phyloP scores from a whole-genome alignment of 2,797 vertebrate species.

The Strix occidentalis region DNA sequence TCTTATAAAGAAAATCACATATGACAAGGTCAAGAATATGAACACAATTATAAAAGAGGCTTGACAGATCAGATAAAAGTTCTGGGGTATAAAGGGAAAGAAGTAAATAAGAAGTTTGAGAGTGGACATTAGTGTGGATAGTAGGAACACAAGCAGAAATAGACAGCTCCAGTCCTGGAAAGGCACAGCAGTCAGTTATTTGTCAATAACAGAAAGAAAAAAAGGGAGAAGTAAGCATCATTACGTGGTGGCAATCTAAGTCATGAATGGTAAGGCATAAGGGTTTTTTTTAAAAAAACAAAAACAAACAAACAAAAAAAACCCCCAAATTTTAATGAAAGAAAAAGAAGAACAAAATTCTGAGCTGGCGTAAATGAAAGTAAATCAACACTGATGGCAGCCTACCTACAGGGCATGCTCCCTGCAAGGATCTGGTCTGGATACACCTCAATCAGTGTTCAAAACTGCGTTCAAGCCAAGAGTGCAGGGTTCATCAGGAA shows the following conservation, averaged over 20 bases:
- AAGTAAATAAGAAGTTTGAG: conserved; percentile 25
- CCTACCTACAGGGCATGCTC: neutral
- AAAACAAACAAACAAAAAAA: too few relatives aligned
- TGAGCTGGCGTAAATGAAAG: neutral
- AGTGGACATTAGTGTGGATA: neutral
- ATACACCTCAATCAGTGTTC: neutral
- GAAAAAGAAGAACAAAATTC: neutral
- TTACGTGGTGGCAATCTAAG: neutral
- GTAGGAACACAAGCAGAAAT: neutral
- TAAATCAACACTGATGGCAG: neutral
- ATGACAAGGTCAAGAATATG: conserved; percentile 60
- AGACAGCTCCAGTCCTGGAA: neutral
- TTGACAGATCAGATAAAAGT: conserved; percentile 54
- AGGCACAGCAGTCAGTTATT: neutral
- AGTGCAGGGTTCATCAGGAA: neutral
- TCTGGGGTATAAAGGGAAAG: neutral
- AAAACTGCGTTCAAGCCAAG: neutral
- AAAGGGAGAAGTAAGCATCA: neutral
- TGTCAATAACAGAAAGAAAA: neutral
- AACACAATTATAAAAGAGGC: conserved; percentile 49
- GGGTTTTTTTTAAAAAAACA: too few relatives aligned
- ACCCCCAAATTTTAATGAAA: neutral
- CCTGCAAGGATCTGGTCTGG: neutral
- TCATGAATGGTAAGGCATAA: neutral
- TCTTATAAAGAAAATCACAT: conserved; percentile 43